phyloP scores from a whole-genome alignment of 2,113 vertebrate species.

The Cynopterus brachyotis region DNA sequence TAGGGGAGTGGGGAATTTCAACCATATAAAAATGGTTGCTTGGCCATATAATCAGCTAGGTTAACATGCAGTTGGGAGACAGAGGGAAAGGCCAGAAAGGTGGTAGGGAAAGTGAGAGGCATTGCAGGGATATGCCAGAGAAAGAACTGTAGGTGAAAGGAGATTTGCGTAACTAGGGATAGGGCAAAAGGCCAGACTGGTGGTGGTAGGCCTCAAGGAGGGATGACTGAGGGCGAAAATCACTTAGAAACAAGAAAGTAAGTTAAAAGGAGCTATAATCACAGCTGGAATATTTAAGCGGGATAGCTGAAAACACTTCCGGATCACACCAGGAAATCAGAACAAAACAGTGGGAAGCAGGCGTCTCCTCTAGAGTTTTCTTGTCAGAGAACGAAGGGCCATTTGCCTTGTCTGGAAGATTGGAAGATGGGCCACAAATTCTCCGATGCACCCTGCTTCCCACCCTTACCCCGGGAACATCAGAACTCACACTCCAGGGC shows the following conservation, averaged over 20 bases:
- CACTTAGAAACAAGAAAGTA: not conserved
- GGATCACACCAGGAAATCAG: not conserved
- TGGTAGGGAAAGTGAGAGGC: not conserved
- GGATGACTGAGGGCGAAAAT: not conserved
- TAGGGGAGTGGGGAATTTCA: not conserved
- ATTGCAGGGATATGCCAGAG: not conserved
- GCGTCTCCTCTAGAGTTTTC: not conserved
- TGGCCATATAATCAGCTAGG: not conserved
- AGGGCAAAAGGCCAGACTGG: not conserved
- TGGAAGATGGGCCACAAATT: not conserved
- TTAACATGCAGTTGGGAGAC: not conserved
- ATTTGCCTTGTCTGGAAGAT: not conserved
- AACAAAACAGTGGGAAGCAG: not conserved
- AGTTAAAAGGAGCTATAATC: not conserved
- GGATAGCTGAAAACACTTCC: not conserved
- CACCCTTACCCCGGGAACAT: not conserved
- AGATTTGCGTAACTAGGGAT: not conserved
- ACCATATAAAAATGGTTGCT: not conserved
- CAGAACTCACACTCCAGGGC: slow-evolving; percentile 83
- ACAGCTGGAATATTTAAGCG: not conserved
- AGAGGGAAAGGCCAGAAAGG: not conserved
- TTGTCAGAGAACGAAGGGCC: not conserved
- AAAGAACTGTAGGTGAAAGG: not conserved
- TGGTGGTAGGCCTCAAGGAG: not conserved
- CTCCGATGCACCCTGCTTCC: not conserved